Conservation (phyloP, 2,113 vertebrate species). For the Esox niger region DNA sequence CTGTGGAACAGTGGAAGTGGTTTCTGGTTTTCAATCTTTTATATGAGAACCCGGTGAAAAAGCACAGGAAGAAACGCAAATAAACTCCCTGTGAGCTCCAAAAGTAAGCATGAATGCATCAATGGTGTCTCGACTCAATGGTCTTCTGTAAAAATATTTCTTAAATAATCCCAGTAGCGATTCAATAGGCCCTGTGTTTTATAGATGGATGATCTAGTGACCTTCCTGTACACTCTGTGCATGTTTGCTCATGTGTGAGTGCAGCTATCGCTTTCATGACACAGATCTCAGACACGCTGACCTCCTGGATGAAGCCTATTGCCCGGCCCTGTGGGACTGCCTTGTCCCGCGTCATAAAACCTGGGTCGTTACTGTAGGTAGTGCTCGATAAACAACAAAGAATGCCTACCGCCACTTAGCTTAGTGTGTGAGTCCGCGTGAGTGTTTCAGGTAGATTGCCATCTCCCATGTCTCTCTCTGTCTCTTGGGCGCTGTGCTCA, state of each 20-base stretch:
- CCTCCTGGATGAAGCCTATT: neutral
- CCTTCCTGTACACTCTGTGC: too few relatives aligned
- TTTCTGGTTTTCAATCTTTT: too few relatives aligned
- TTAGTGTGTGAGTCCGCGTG: conserved; percentile 4
- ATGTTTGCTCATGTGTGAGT: neutral
- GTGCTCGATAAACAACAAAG: conserved; percentile 24
- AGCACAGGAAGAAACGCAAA: too few relatives aligned
- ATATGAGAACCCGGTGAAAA: too few relatives aligned
- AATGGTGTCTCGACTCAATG: too few relatives aligned
- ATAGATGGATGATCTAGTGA: too few relatives aligned
- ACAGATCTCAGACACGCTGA: conserved; percentile 9
- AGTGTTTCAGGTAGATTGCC: conserved; percentile 5
- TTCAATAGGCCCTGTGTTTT: too few relatives aligned
- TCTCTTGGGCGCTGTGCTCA: conserved; percentile 16
- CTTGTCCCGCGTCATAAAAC: conserved; percentile 36
- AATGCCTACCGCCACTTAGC: neutral
- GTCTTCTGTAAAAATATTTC: too few relatives aligned
- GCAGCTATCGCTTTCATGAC: neutral
- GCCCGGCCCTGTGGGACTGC: neutral
- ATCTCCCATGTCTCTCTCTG: neutral
- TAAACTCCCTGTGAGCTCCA: too few relatives aligned
- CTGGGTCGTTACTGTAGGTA: conserved; percentile 43
- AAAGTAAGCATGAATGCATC: too few relatives aligned
- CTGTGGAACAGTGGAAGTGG: too few relatives aligned
- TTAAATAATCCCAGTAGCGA: too few relatives aligned